Conservation (phyloP, 2,113 vertebrate species). For the Mugil cephalus region DNA sequence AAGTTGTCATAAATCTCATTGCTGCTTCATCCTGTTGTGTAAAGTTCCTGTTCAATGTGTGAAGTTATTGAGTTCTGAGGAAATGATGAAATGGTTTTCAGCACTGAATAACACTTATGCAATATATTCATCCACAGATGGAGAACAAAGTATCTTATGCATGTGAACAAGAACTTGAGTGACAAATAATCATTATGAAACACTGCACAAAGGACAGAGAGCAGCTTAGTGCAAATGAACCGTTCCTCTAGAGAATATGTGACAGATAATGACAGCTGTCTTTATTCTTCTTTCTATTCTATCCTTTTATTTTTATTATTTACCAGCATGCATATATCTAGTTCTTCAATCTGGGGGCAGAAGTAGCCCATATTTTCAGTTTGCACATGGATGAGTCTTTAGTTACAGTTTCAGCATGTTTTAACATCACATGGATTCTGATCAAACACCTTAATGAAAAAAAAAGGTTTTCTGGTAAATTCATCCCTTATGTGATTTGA, state of each 20-base stretch:
- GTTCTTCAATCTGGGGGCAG: not conserved
- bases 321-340: not conserved
- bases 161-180: not conserved
- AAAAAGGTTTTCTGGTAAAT: not conserved
- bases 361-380: constrained; percentile 7
- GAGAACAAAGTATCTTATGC: not conserved
- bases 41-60: constrained; percentile 18
- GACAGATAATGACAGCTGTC: not conserved
- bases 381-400: constrained; percentile 12
- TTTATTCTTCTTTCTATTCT: no score
- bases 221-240: not conserved
- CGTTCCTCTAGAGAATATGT: no score
- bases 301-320: not conserved
- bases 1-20: constrained; percentile 1
- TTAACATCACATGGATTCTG: not conserved
- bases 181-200: not conserved
- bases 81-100: constrained; percentile 18
- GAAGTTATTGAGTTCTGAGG: constrained; percentile 15
- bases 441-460: not conserved
- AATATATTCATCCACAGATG: constrained; percentile 12
- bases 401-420: constrained; percentile 3
- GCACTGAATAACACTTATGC: constrained; percentile 13
- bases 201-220: not conserved
- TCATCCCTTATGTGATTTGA: not conserved
- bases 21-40: constrained; percentile 10